A percentile compares a stretch with the other conserved stretches of the same genome.
phyloP scores from a whole-genome alignment of 2,888 invertebrate species.

The Blastobasis adustella region DNA sequence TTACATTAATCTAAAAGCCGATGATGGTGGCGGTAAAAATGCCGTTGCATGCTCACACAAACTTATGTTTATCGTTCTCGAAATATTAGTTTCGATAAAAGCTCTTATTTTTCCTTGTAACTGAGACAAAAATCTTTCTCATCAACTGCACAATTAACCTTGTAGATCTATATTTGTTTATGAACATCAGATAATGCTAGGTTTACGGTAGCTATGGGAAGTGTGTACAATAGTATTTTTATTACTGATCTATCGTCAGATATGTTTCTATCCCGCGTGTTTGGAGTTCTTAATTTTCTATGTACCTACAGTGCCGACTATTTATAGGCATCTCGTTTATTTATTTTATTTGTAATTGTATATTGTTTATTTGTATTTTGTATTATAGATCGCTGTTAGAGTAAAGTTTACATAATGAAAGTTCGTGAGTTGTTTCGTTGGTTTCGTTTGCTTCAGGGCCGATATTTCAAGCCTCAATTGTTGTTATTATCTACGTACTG shows the following conservation, averaged over 20 bases:
- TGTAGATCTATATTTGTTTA: constrained; percentile 28
- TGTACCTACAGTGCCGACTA: neutral
- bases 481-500: no score
- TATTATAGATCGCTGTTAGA: no score
- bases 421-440: no score
- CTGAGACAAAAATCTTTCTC: neutral
- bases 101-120: no score
- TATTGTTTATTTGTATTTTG: no score
- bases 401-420: no score
- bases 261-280: neutral
- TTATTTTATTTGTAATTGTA: no score
- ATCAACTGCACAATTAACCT: constrained; percentile 2
- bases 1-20: constrained; percentile 33
- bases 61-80: neutral
- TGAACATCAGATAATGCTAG: constrained; percentile 29
- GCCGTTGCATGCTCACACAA: constrained; percentile 23
- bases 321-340: no score
- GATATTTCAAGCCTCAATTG: no score
- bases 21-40: constrained; percentile 32
- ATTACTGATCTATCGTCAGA: constrained; percentile 21
- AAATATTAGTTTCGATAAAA: no score
- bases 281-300: constrained; percentile 8
- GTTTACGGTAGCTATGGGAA: constrained; percentile 34
- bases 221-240: constrained; percentile 18
- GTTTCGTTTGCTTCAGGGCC: no score